Percentiles rank a stretch among this genome's conserved stretches.
phyloP scores from a whole-genome alignment of 64 coral and sea anemone species.

The Stichodactyla helianthus region DNA sequence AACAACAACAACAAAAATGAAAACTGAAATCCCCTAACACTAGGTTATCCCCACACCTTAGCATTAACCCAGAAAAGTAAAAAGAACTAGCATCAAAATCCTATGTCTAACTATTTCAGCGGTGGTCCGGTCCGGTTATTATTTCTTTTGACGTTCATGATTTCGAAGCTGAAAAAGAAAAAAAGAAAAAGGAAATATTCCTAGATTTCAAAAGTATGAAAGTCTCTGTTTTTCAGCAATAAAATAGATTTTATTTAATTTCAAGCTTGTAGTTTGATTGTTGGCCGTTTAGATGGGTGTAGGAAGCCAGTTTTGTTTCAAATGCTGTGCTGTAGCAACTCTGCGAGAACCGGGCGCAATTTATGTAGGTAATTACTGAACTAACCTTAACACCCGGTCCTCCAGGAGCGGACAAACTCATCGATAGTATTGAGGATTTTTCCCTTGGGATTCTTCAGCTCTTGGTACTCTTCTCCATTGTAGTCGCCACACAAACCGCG shows the following conservation, averaged over 20 bases:
- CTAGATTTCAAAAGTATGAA: too few species aligned
- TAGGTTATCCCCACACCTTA: neutral
- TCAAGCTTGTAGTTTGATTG: too few species aligned
- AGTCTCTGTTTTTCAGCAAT: too few species aligned
- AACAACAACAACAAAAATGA: too few species aligned
- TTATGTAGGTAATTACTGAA: too few species aligned
- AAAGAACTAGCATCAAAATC: too few species aligned
- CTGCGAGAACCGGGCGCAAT: too few species aligned
- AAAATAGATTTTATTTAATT: too few species aligned
- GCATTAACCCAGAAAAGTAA: neutral
- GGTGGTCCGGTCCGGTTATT: neutral
- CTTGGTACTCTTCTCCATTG: conserved; percentile 49
- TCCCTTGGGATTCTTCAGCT: conserved; percentile 15
- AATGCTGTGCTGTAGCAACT: too few species aligned
- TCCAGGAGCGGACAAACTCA: conserved; percentile 44
- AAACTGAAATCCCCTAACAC: neutral
- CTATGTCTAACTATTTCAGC: neutral
- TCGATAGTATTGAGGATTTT: neutral
- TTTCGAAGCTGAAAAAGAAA: neutral
- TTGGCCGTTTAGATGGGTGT: too few species aligned
- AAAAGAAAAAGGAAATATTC: neutral
- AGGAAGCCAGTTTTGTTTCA: too few species aligned
- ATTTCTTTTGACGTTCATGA: neutral
- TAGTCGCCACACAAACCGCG: conserved; percentile 56
- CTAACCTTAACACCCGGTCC: conserved; percentile 28